These are phyloP conservation scores for Darevskia nairensis DNA, from an alignment of 2,797 vertebrate genomes.

Conservation along the genomic window DNA sequence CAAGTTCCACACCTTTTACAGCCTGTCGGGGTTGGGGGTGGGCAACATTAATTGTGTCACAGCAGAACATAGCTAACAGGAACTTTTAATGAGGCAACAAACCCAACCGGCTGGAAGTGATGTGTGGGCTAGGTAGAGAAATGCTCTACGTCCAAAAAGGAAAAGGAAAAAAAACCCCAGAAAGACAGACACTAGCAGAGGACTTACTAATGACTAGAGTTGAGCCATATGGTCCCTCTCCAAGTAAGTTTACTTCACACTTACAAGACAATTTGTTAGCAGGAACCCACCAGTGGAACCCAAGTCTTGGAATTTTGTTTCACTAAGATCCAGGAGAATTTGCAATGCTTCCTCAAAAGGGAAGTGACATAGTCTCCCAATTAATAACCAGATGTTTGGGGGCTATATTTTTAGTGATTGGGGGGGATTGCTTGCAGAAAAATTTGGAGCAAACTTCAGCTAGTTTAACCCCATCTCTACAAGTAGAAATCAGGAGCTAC, in stretches of 20 bases:
- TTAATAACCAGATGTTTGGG: slow-evolving; percentile 26
- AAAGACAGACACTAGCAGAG: slow-evolving; percentile 38
- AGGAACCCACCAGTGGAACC: slow-evolving; percentile 32
- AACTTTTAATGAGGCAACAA: slow-evolving; percentile 43
- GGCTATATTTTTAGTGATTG: slow-evolving; percentile 23
- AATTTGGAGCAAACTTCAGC: not conserved
- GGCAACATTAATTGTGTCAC: slow-evolving; percentile 41
- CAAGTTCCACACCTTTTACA: slow-evolving; percentile 35
- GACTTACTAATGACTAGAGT: slow-evolving; percentile 48
- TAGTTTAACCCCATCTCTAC: not conserved
- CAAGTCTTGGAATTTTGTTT: slow-evolving; percentile 37
- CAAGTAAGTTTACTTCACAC: slow-evolving; percentile 47
- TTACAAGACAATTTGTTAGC: slow-evolving; percentile 50
- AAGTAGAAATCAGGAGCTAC: slow-evolving; percentile 31
- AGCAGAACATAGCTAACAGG: slow-evolving; percentile 21
- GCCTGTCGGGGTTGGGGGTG: slow-evolving; percentile 17
- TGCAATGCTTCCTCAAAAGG: slow-evolving; percentile 28
- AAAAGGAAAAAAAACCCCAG: slow-evolving; percentile 42
- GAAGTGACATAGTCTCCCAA: slow-evolving; percentile 18
- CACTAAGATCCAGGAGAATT: not conserved
- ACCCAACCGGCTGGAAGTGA: not conserved
- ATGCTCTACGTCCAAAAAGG: not conserved
- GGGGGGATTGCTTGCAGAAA: not conserved
- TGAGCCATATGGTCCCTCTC: slow-evolving; percentile 46
- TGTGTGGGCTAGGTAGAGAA: not conserved